A percentile compares a stretch with the other conserved stretches of the same genome.
These are phyloP conservation scores for Leucania comma DNA, from an alignment of 2,888 invertebrate species.

Conservation along the genomic window DNA sequence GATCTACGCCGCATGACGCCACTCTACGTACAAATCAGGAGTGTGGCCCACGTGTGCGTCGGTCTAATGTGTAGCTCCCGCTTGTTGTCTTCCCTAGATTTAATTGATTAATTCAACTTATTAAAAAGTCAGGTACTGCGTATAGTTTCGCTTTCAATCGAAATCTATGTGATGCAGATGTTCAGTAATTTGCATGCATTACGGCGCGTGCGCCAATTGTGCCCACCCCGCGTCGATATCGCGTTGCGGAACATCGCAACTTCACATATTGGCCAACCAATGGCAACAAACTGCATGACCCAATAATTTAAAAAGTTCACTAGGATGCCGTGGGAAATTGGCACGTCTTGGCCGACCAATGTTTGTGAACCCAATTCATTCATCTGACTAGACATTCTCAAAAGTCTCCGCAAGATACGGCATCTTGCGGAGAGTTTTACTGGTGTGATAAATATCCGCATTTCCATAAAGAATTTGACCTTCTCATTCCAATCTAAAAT, in stretches of 20 bases:
- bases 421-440: background rate
- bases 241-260: slow-evolving; percentile 39
- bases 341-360: slow-evolving; percentile 7
- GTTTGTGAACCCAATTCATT: slow-evolving; percentile 12
- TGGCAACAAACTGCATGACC: slow-evolving; percentile 24
- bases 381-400: slow-evolving; percentile 14
- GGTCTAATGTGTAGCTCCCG: no score
- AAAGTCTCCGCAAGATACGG: no score
- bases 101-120: slow-evolving; percentile 4
- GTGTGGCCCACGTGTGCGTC: no score
- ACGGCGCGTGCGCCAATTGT: slow-evolving; percentile 51
- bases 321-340: background rate
- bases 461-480: slow-evolving; percentile 6
- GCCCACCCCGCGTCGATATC: slow-evolving; percentile 34
- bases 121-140: slow-evolving; percentile 1
- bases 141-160: slow-evolving; percentile 32
- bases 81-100: background rate
- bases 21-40: no score
- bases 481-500: background rate
- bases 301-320: background rate
- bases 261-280: slow-evolving; percentile 17
- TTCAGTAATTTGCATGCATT: slow-evolving; percentile 45
- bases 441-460: background rate
- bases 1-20: no score
- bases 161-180: slow-evolving; percentile 12